Evolutionary conservation across 2,797 vertebrate species (phyloP).

Genomic region (Cichlasoma orientale): DNA sequence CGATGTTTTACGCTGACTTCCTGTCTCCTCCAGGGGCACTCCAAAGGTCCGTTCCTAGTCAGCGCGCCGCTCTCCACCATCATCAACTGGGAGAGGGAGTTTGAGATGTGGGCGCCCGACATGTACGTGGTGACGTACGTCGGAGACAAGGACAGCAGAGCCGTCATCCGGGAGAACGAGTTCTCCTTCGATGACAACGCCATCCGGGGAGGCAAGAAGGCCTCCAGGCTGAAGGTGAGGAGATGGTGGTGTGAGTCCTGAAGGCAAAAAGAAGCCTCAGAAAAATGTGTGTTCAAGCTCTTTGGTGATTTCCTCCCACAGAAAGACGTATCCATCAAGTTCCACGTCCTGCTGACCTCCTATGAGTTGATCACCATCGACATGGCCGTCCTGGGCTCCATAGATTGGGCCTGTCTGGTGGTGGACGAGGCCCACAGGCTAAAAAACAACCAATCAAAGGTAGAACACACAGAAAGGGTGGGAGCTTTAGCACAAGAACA

Average conservation of each 20-base stretch:
- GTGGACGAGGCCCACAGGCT: slow-evolving; percentile 97
- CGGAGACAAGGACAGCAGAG: slow-evolving; percentile 96
- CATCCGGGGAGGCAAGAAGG: slow-evolving; percentile 96
- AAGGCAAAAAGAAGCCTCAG: fast-evolving
- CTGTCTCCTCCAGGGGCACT: slow-evolving; percentile 86
- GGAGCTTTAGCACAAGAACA: not conserved
- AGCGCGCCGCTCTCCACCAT: slow-evolving; percentile 97
- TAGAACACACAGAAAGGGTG: slow-evolving; percentile 44
- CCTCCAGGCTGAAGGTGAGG: slow-evolving; percentile 93
- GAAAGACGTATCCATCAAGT: slow-evolving; percentile 97
- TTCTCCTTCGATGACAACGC: slow-evolving; percentile 99
- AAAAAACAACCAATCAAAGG: slow-evolving; percentile 99
- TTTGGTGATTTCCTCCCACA: slow-evolving; percentile 55
- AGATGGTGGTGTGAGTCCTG: fast-evolving
- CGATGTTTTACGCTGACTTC: not conserved
- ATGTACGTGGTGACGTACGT: slow-evolving; percentile 98
- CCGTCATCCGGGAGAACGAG: slow-evolving; percentile 96
- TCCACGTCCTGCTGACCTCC: slow-evolving; percentile 94
- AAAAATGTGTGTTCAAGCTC: not conserved
- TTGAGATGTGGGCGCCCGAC: slow-evolving; percentile 98
- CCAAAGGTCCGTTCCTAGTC: slow-evolving; percentile 96
- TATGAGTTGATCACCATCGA: slow-evolving; percentile 98
- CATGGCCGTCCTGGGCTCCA: slow-evolving; percentile 94
- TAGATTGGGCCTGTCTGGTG: slow-evolving; percentile 97
- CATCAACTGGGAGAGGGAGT: slow-evolving; percentile 98